Conservation (phyloP, 2,113 vertebrate genomes). For the Oreochromis spilurus region DNA sequence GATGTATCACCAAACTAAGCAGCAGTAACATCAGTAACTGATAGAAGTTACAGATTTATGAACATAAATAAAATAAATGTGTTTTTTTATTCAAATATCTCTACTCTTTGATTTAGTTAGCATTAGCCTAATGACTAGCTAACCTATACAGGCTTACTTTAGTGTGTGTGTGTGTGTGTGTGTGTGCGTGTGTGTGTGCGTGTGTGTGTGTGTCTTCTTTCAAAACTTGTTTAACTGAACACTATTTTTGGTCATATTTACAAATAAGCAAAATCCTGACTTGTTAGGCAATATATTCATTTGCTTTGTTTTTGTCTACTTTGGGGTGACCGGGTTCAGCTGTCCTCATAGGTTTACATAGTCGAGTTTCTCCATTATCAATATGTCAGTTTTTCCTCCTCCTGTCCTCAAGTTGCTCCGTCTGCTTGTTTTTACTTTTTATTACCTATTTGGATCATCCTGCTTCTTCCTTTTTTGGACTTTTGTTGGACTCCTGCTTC, state of each 20-base stretch:
- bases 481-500: not conserved
- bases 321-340: not conserved
- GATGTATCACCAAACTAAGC: not conserved
- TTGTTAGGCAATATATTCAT: not conserved
- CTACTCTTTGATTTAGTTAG: not conserved
- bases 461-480: not conserved
- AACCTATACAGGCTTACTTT: not conserved
- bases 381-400: not conserved
- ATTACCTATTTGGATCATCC: not conserved
- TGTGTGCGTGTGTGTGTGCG: fast-evolving
- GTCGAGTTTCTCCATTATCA: not conserved
- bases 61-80: not conserved
- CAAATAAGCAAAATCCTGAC: not conserved
- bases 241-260: not conserved
- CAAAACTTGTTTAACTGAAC: not conserved
- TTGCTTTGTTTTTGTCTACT: not conserved
- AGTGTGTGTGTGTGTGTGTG: not conserved
- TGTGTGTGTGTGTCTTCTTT: not conserved
- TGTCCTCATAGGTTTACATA: not conserved
- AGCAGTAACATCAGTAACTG: not conserved
- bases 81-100: not conserved
- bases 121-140: not conserved
- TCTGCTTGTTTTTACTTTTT: not conserved
- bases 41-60: not conserved
- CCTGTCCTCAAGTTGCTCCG: not conserved